Percentiles rank a stretch among this genome's conserved stretches.
phyloP scores from a whole-genome alignment of 2,797 vertebrate genomes.

The Adrianichthys oophorus region DNA sequence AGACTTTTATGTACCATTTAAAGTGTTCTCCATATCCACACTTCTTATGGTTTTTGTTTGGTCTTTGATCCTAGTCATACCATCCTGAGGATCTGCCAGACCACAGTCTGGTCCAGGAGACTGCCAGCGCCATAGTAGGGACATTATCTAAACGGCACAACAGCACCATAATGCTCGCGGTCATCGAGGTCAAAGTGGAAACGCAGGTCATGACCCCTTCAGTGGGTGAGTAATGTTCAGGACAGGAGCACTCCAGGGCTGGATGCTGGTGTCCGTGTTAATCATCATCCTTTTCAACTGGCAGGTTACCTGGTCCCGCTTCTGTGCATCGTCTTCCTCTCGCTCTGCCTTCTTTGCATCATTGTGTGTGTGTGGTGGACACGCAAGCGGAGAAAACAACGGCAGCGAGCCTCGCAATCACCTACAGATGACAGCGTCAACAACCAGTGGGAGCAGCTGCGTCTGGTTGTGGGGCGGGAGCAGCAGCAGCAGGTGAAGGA shows the following conservation, averaged over 20 bases:
- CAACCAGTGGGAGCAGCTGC: conserved; percentile 95
- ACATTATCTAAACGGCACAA: conserved; percentile 90
- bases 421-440: conserved; percentile 83
- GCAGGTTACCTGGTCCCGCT: conserved; percentile 89
- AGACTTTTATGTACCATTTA: neutral
- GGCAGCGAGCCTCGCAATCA: conserved; percentile 78
- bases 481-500: conserved; percentile 78
- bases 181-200: conserved; percentile 96
- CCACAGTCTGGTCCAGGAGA: conserved; percentile 87
- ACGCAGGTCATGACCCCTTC: conserved; percentile 81
- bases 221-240: conserved; percentile 72
- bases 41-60: neutral
- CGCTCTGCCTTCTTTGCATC: conserved; percentile 90
- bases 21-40: conserved; percentile 1
- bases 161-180: conserved; percentile 89
- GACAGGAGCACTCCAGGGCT: conserved; percentile 32
- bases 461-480: conserved; percentile 76
- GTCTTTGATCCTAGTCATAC: conserved; percentile 82
- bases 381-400: conserved; percentile 95
- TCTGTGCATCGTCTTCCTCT: conserved; percentile 84
- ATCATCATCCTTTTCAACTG: neutral
- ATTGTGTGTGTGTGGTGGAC: conserved; percentile 96
- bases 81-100: conserved; percentile 85
- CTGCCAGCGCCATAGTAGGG: conserved; percentile 85
- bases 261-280: neutral